Conservation (phyloP, 64 coral and sea anemone species). For the Stichodactyla helianthus region DNA sequence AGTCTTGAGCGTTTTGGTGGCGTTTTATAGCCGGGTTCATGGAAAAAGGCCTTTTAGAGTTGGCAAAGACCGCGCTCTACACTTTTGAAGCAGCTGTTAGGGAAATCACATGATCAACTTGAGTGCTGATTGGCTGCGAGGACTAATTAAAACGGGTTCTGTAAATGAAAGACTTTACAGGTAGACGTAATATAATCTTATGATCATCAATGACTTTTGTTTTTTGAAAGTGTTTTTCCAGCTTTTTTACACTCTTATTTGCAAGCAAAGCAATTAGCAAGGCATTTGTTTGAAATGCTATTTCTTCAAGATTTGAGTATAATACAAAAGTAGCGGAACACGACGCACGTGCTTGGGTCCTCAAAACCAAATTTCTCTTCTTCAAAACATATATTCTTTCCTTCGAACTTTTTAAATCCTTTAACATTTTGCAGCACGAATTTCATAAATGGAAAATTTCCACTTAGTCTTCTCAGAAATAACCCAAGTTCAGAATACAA, state of each 20-base stretch:
- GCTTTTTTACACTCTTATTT: constrained; percentile 95
- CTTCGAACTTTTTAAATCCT: neutral
- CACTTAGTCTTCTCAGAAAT: neutral
- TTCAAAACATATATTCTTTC: constrained; percentile 17
- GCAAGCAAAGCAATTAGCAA: constrained; percentile 74
- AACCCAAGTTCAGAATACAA: neutral
- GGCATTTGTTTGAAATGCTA: constrained; percentile 84
- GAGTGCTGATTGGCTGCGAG: constrained; percentile 45
- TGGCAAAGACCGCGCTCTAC: constrained; percentile 33
- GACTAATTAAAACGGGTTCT: constrained; percentile 66
- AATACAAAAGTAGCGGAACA: constrained; percentile 47
- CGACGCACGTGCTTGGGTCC: constrained; percentile 47
- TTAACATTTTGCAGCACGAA: neutral
- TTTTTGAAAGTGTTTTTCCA: constrained; percentile 92
- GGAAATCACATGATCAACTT: constrained; percentile 58
- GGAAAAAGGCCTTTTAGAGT: constrained; percentile 83
- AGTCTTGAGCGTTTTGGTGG: constrained; percentile 30
- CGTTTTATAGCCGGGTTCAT: constrained; percentile 76
- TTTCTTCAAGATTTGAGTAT: constrained; percentile 47
- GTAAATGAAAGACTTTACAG: constrained; percentile 76
- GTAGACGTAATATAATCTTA: constrained; percentile 66
- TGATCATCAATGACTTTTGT: constrained; percentile 98
- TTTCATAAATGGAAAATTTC: neutral
- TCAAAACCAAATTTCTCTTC: constrained; percentile 8
- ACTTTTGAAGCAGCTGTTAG: constrained; percentile 85